phyloP scores from a whole-genome alignment of 2,888 invertebrate genomes.

The Leucophora obtusa region DNA sequence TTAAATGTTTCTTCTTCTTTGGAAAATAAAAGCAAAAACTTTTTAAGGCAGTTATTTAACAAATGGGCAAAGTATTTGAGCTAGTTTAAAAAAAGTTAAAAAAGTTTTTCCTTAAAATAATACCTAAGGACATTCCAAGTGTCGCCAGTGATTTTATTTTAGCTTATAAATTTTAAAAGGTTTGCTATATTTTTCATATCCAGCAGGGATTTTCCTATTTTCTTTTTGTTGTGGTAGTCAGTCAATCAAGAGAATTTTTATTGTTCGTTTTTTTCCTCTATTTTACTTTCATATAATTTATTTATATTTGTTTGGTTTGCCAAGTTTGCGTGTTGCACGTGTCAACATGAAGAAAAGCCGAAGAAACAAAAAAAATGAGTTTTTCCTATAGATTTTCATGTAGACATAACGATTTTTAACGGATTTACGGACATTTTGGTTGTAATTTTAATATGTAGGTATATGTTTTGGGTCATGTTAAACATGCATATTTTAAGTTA shows the following conservation, averaged over 20 bases:
- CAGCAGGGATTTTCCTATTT: constrained; percentile 24
- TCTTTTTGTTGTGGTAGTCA: constrained; percentile 16
- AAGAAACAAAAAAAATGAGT: background rate
- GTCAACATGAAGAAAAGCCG: constrained; percentile 23
- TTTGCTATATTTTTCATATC: background rate
- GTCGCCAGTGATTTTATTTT: constrained; percentile 30
- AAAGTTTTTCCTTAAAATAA: constrained; percentile 7
- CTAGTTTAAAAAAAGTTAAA: background rate
- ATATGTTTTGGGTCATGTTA: constrained; percentile 16
- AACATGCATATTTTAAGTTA: background rate
- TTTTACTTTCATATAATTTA: constrained; percentile 27
- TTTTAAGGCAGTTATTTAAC: constrained; percentile 12
- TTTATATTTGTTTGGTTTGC: constrained; percentile 22
- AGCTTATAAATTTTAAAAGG: constrained; percentile 12
- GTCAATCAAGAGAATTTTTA: constrained; percentile 33
- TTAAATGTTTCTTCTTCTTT: constrained; percentile 6
- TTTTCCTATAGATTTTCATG: constrained; percentile 34
- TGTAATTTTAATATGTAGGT: background rate
- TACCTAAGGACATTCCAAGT: constrained; percentile 10
- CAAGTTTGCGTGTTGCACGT: constrained; percentile 45
- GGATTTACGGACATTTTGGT: constrained; percentile 18
- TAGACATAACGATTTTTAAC: constrained; percentile 18
- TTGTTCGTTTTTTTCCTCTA: constrained; percentile 10
- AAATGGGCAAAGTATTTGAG: constrained; percentile 13
- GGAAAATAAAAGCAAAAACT: background rate